A percentile compares a stretch with the other conserved stretches of the same genome.
Conservation (phyloP, 2,888 invertebrate genomes). For the Orgyia antiqua region DNA sequence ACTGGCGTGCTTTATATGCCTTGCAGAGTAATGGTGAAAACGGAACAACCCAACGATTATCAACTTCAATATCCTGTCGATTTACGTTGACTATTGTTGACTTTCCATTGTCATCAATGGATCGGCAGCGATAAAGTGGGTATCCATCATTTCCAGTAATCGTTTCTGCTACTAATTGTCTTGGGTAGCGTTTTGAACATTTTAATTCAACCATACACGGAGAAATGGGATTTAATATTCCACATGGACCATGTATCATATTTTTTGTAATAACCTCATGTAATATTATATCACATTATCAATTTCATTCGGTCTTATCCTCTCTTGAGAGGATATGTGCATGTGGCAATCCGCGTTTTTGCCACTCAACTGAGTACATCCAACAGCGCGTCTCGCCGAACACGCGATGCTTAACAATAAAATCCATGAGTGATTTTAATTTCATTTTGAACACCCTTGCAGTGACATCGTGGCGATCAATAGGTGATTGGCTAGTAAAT, state of each 20-base stretch:
- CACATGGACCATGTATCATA: background rate
- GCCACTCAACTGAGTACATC: background rate
- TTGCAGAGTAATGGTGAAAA: too few species aligned
- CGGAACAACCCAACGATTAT: conserved; percentile 5
- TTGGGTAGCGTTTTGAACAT: conserved; percentile 3
- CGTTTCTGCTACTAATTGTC: conserved; percentile 2
- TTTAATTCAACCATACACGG: conserved; percentile 3
- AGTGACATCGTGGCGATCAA: conserved; percentile 26
- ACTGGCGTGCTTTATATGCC: background rate
- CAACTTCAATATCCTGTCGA: conserved; percentile 17
- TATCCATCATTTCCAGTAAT: conserved; percentile 11
- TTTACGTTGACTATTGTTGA: conserved; percentile 22
- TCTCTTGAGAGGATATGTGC: background rate
- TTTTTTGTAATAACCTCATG: background rate
- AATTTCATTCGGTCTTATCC: background rate
- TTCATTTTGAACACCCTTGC: conserved; percentile 2
- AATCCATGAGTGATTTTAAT: conserved; percentile 4
- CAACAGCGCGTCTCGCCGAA: conserved; percentile 13
- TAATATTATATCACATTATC: background rate
- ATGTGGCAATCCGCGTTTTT: conserved; percentile 1
- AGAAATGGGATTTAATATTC: background rate
- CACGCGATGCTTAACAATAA: conserved; percentile 2
- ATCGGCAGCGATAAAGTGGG: conserved; percentile 24
- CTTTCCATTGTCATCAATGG: conserved; percentile 19
- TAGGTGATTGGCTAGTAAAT: conserved; percentile 14